Percentiles rank a stretch among this genome's conserved stretches.
Conservation (phyloP, 2,113 vertebrate genomes). For the Mastomys coucha region DNA sequence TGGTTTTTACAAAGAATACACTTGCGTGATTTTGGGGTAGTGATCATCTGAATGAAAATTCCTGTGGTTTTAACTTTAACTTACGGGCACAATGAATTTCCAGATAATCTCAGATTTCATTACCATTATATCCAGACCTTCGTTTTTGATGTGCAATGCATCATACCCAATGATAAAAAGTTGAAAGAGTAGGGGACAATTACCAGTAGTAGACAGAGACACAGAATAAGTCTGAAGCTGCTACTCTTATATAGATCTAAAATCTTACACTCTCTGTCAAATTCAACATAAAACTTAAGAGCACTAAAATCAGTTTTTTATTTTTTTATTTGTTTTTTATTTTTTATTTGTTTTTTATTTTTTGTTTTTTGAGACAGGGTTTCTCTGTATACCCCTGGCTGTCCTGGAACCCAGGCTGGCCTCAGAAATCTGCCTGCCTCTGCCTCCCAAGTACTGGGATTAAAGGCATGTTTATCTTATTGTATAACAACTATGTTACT, state of each 20-base stretch:
- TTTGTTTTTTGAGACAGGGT: too few species aligned
- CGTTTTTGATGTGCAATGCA: neutral
- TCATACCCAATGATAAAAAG: neutral
- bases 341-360: too few species aligned
- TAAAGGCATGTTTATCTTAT: neutral
- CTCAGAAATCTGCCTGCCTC: too few species aligned
- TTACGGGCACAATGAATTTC: neutral
- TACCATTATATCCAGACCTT: neutral
- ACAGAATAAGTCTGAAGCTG: neutral
- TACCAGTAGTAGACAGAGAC: neutral
- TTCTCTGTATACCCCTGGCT: too few species aligned
- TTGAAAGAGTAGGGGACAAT: neutral
- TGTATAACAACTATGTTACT: neutral
- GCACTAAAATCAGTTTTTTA: neutral
- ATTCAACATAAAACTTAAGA: slow-evolving; percentile 25
- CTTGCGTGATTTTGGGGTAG: neutral
- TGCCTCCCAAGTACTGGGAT: too few species aligned
- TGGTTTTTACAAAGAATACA: neutral
- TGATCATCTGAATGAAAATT: neutral
- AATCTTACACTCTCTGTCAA: neutral
- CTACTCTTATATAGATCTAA: slow-evolving; percentile 45
- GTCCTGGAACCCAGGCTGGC: too few species aligned
- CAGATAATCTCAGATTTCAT: neutral
- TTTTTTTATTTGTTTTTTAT: too few species aligned
- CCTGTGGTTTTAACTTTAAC: neutral